A percentile compares a stretch with the other conserved stretches of the same genome.
Conservation (phyloP, 2,113 vertebrate species). For the Heterotilapia buettikoferi region DNA sequence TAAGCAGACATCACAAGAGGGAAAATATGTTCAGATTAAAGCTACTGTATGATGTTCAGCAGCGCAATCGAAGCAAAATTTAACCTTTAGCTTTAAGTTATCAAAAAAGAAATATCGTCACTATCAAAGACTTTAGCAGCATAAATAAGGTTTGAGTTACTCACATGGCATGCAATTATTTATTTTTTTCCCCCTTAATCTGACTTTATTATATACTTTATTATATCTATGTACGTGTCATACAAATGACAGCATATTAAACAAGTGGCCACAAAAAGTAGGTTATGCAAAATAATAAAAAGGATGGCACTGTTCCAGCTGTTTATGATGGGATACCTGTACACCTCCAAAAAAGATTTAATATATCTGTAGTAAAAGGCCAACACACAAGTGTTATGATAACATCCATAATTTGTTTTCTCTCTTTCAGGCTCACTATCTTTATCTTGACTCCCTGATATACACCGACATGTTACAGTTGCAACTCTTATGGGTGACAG, state of each 20-base stretch:
- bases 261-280: background rate
- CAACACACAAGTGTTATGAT: background rate
- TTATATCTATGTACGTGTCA: background rate
- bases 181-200: rapidly evolving
- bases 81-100: background rate
- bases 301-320: background rate
- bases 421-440: background rate
- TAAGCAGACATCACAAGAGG: constrained; percentile 19
- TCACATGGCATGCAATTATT: background rate
- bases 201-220: background rate
- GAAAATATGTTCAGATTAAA: constrained; percentile 2
- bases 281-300: background rate
- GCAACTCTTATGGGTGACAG: background rate
- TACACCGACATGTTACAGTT: background rate
- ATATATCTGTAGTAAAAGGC: background rate
- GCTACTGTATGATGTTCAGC: background rate
- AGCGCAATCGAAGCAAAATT: rapidly evolving
- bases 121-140: no score
- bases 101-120: background rate
- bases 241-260: background rate
- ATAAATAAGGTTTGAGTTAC: background rate
- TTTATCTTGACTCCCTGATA: background rate
- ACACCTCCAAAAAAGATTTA: rapidly evolving
- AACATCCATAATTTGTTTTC: background rate
- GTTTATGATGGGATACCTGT: background rate